phyloP scores from a whole-genome alignment of 2,888 invertebrate species.

The Pollenia angustigena region DNA sequence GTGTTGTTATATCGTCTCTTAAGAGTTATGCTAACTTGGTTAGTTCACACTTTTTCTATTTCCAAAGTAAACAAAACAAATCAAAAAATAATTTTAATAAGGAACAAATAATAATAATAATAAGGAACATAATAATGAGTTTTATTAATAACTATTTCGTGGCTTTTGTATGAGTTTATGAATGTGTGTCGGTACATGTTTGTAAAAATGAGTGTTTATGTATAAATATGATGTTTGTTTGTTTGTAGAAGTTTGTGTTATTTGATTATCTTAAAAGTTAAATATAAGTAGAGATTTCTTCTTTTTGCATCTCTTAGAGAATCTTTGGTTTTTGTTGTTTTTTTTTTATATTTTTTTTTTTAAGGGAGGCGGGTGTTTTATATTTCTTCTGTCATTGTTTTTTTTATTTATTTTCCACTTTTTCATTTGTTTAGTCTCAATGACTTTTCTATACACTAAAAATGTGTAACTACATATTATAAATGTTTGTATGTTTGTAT shows the following conservation, averaged over 20 bases:
- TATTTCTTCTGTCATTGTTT: conserved; percentile 1
- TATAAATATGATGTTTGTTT: conserved; percentile 33
- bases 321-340: conserved; percentile 66
- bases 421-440: conserved; percentile 6
- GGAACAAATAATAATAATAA: conserved; percentile 27
- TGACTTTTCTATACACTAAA: conserved; percentile 40
- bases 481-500: conserved; percentile 29
- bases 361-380: conserved; percentile 63
- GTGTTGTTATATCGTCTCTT: neutral
- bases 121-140: conserved; percentile 36
- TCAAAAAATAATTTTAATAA: neutral
- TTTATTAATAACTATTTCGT: neutral
- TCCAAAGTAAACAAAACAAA: neutral
- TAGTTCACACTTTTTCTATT: conserved; percentile 4
- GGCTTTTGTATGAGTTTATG: conserved; percentile 1
- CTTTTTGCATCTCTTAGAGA: conserved; percentile 55
- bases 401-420: neutral
- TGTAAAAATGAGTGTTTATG: conserved; percentile 12
- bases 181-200: conserved; percentile 24
- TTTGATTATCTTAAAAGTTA: conserved; percentile 50
- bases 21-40: conserved; percentile 23
- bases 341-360: conserved; percentile 28
- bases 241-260: conserved; percentile 33
- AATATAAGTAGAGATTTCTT: conserved; percentile 47
- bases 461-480: conserved; percentile 52